Evolutionary conservation across 2,113 vertebrate genomes (phyloP).

Genomic region (Oplegnathus fasciatus): DNA sequence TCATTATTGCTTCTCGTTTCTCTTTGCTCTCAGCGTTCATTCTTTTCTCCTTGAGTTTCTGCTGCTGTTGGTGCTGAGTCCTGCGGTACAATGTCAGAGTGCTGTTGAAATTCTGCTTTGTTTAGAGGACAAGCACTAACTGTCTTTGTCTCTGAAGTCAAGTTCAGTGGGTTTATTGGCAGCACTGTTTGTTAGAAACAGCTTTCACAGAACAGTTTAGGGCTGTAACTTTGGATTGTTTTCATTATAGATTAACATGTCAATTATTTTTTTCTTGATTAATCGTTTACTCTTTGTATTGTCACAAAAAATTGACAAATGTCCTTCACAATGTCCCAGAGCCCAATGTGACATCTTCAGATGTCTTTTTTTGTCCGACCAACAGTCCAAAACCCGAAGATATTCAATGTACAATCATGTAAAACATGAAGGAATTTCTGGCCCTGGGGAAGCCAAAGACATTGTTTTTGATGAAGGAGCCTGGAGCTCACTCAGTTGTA

Average conservation of each 20-base stretch:
- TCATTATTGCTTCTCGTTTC: slow-evolving; percentile 51
- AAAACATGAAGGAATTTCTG: not conserved
- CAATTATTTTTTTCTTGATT: not conserved
- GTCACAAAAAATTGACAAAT: not conserved
- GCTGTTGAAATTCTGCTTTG: slow-evolving; percentile 37
- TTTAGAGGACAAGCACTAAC: slow-evolving; percentile 1
- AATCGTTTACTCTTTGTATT: not conserved
- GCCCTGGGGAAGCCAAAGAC: too few relatives aligned
- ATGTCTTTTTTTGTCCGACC: not conserved
- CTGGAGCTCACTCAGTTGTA: too few relatives aligned
- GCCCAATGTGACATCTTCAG: not conserved
- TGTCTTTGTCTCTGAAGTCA: not conserved
- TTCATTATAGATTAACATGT: not conserved
- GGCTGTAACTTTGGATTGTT: too few relatives aligned
- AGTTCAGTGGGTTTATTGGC: slow-evolving; percentile 13
- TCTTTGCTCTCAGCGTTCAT: slow-evolving; percentile 48
- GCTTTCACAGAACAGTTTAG: not conserved
- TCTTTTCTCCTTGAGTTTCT: slow-evolving; percentile 33
- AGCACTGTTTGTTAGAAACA: not conserved
- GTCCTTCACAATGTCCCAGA: not conserved
- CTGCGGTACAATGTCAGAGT: not conserved
- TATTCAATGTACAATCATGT: not conserved
- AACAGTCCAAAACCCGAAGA: not conserved
- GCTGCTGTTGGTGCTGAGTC: slow-evolving; percentile 6
- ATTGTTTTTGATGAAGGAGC: too few relatives aligned